phyloP scores from a whole-genome alignment of 1,140 invertebrate species.

The Drosophila cardini region DNA sequence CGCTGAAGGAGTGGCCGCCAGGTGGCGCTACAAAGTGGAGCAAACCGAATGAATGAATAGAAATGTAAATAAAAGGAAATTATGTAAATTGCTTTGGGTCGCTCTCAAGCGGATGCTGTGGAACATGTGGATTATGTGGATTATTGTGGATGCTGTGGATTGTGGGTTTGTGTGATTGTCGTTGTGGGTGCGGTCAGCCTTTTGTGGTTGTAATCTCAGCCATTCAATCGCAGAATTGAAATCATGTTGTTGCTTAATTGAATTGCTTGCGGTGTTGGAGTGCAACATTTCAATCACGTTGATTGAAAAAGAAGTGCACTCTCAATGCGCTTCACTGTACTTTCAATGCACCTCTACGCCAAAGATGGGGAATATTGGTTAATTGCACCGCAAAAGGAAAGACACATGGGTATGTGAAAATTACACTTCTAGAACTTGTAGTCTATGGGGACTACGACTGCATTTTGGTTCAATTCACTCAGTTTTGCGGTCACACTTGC shows the following conservation, averaged over 20 bases:
- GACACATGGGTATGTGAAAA: not conserved
- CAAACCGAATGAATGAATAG: constrained; percentile 6
- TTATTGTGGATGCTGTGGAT: constrained; percentile 4
- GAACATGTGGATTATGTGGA: not conserved
- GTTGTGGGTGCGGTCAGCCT: constrained; percentile 32
- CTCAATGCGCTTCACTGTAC: constrained; percentile 42
- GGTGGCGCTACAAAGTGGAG: constrained; percentile 28
- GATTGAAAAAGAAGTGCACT: constrained; percentile 29
- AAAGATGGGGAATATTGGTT: constrained; percentile 27
- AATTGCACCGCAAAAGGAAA: constrained; percentile 34
- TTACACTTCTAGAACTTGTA: not conserved
- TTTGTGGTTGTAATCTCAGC: constrained; percentile 46
- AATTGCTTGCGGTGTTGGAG: constrained; percentile 45
- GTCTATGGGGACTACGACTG: not conserved
- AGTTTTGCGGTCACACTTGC: constrained; percentile 21
- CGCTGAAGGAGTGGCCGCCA: not conserved
- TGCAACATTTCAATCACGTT: constrained; percentile 52
- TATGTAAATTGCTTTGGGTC: constrained; percentile 34
- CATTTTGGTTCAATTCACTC: not conserved
- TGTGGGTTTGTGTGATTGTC: too few species aligned
- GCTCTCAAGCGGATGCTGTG: constrained; percentile 25
- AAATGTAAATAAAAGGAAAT: constrained; percentile 22
- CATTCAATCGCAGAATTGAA: constrained; percentile 44
- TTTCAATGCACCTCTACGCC: constrained; percentile 27
- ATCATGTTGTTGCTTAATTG: constrained; percentile 49